Percentiles rank a stretch among this genome's conserved stretches.
These are phyloP conservation scores for Melanostoma scalare DNA, from an alignment of 2,888 invertebrate species.

Conservation along the genomic window DNA sequence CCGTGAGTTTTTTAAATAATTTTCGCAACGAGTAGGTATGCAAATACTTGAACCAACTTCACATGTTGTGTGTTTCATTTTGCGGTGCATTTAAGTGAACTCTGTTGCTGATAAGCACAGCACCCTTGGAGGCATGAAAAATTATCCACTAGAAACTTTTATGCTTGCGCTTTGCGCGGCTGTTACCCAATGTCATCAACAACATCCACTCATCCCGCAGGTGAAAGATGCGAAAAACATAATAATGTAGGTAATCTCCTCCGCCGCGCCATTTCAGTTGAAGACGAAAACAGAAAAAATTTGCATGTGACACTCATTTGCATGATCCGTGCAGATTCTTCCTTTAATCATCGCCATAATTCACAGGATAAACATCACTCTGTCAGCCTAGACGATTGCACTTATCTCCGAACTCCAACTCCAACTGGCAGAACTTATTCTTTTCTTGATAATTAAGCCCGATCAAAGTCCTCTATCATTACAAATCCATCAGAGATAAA, in stretches of 20 bases:
- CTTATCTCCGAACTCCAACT: slow-evolving; percentile 15
- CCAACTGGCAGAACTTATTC: not conserved
- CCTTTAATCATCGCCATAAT: slow-evolving; percentile 54
- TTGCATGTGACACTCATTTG: slow-evolving; percentile 61
- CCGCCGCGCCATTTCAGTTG: slow-evolving; percentile 11
- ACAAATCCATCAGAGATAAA: slow-evolving; percentile 67
- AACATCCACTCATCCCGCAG: slow-evolving; percentile 49
- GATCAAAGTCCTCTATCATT: slow-evolving; percentile 66
- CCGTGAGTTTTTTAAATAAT: slow-evolving; percentile 22
- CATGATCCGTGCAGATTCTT: slow-evolving; percentile 51
- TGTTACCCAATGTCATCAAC: slow-evolving; percentile 60
- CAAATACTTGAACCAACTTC: slow-evolving; percentile 57
- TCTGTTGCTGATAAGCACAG: slow-evolving; percentile 67
- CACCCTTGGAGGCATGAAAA: slow-evolving; percentile 69
- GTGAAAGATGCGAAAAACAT: slow-evolving; percentile 2
- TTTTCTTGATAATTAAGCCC: slow-evolving; percentile 49
- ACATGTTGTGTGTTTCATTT: slow-evolving; percentile 52
- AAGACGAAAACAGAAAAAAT: slow-evolving; percentile 9
- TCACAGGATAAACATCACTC: slow-evolving; percentile 60
- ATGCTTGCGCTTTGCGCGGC: slow-evolving; percentile 20
- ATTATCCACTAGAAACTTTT: slow-evolving; percentile 63
- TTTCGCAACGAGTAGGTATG: slow-evolving; percentile 48
- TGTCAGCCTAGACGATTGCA: slow-evolving; percentile 37
- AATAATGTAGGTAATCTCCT: slow-evolving; percentile 7
- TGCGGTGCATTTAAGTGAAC: slow-evolving; percentile 61